These are phyloP conservation scores for Caiman crocodilus DNA, from an alignment of 2,797 vertebrate species.

Conservation along the genomic window DNA sequence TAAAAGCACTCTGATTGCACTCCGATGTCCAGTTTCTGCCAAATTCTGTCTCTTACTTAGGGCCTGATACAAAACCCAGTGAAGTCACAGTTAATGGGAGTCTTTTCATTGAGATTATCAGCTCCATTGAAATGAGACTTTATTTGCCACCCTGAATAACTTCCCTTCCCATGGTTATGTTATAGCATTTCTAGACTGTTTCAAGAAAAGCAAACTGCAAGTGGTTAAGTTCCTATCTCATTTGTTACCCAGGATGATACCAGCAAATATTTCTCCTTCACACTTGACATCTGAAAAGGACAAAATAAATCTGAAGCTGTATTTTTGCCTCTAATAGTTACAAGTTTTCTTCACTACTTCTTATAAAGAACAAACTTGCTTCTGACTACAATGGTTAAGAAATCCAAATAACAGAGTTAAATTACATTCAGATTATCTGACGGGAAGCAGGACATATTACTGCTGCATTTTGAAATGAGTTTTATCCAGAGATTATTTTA, in stretches of 20 bases:
- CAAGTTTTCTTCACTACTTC: neutral
- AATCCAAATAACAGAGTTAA: neutral
- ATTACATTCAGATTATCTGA: constrained; percentile 17
- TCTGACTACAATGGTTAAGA: constrained; percentile 13
- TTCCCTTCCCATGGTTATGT: constrained; percentile 54
- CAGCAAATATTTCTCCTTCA: constrained; percentile 37
- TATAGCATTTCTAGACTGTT: constrained; percentile 45
- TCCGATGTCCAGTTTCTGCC: neutral
- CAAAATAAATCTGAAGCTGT: neutral
- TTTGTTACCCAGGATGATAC: constrained; percentile 33
- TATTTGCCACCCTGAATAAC: neutral
- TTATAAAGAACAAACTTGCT: neutral
- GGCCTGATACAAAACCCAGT: neutral
- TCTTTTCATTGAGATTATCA: neutral
- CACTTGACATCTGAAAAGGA: neutral
- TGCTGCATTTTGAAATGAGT: neutral
- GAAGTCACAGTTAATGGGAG: neutral
- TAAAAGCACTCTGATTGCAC: neutral
- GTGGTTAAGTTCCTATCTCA: constrained; percentile 56
- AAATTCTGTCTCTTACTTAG: neutral
- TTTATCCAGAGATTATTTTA: neutral
- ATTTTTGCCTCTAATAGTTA: neutral
- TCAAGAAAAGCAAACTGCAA: constrained; percentile 59
- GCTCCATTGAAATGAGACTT: neutral
- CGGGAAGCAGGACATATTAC: neutral